A percentile compares a stretch with the other conserved stretches of the same genome.
These are phyloP conservation scores for Heliconius charithonia DNA, from an alignment of 2,888 invertebrate genomes.

Conservation along the genomic window DNA sequence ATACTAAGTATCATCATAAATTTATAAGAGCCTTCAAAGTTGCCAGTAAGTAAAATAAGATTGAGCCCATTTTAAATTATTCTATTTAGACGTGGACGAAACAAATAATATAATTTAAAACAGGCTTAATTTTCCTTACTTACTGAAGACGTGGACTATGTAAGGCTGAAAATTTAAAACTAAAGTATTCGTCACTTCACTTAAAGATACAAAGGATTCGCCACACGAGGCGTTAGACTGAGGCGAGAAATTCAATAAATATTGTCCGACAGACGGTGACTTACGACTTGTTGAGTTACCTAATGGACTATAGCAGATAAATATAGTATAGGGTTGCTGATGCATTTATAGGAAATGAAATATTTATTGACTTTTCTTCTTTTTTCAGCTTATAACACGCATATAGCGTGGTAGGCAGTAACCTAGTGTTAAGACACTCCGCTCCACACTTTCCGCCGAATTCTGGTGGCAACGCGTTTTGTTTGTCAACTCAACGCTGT, in stretches of 20 bases:
- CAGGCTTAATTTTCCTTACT: no score
- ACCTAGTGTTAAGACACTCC: no score
- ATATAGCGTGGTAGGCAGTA: no score
- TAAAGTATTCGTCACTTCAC: not conserved
- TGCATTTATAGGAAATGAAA: not conserved
- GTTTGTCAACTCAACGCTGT: no score
- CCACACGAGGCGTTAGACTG: constrained; percentile 16
- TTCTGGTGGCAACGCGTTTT: no score
- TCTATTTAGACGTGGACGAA: no score
- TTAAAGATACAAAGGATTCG: constrained; percentile 3
- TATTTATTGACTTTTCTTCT: not conserved
- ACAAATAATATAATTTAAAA: no score
- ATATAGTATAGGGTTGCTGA: not conserved
- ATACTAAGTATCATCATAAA: constrained; percentile 2
- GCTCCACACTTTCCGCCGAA: no score
- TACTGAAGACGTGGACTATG: no score
- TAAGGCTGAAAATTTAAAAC: not conserved
- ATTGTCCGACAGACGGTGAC: constrained; percentile 3
- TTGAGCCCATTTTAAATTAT: not conserved
- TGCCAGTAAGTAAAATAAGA: not conserved
- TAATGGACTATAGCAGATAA: constrained; percentile 10
- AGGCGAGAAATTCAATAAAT: constrained; percentile 21
- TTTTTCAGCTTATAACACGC: not conserved
- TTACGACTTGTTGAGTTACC: constrained; percentile 24
- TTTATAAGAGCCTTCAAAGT: not conserved